Percentiles rank a stretch among this genome's conserved stretches.
Evolutionary conservation across 35 echinoderm and acorn worm genomes (phyloP).

Genomic region (Ophioderma brevispina): DNA sequence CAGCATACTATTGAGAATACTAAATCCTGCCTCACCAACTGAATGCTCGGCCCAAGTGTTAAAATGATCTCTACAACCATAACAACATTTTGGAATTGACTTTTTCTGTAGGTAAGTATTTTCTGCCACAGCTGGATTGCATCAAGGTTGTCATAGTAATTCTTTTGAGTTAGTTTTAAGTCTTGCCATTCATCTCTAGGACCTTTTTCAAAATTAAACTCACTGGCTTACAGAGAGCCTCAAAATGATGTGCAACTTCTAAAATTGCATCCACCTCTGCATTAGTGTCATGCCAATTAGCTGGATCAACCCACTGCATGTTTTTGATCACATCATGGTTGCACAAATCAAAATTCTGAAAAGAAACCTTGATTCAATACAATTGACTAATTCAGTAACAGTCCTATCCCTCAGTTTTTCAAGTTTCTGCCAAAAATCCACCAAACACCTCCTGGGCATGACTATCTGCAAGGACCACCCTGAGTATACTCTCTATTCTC

Average conservation of each 20-base stretch:
- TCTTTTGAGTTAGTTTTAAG: conserved; percentile 26
- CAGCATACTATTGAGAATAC: conserved; percentile 31
- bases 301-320: background rate
- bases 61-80: conserved; percentile 37
- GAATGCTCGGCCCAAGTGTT: conserved; percentile 17
- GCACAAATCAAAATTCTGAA: background rate
- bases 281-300: background rate
- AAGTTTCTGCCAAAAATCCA: too few species aligned
- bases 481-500: too few species aligned
- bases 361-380: background rate
- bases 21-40: conserved; percentile 33
- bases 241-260: background rate
- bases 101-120: conserved; percentile 28
- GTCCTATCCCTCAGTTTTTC: background rate
- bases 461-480: too few species aligned
- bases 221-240: background rate
- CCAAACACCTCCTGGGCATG: too few species aligned
- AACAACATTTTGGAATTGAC: conserved; percentile 28
- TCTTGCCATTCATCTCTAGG: conserved; percentile 27
- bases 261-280: background rate
- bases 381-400: background rate
- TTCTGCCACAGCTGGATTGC: conserved; percentile 24
- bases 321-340: background rate
- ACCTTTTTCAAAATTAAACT: background rate
- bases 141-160: conserved; percentile 1